Percentiles rank a stretch among this genome's conserved stretches.
These are phyloP conservation scores for Hapalemur alaotrensis DNA, from an alignment of 2,797 vertebrate genomes.

Conservation along the genomic window DNA sequence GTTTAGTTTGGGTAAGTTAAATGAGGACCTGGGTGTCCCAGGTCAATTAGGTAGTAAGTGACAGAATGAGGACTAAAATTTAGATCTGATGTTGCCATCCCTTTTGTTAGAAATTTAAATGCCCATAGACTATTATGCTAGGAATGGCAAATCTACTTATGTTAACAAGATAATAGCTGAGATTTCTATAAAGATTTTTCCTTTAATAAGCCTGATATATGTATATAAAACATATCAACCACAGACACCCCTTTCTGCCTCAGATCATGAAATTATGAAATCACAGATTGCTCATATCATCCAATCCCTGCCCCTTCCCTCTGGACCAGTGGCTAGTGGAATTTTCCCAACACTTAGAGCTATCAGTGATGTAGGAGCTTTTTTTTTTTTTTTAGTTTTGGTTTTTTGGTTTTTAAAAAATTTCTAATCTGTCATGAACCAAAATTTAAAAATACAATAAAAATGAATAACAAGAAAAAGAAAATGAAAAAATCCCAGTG, in stretches of 20 bases:
- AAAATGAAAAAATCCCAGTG: not conserved
- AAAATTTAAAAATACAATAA: slow-evolving; percentile 1
- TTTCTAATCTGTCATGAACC: not conserved
- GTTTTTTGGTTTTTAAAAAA: not conserved
- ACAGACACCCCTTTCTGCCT: not conserved
- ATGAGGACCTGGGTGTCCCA: not conserved
- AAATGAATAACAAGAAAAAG: not conserved
- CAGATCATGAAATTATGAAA: not conserved
- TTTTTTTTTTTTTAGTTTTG: not conserved
- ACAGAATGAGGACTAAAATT: not conserved
- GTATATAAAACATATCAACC: not conserved
- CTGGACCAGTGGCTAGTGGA: not conserved
- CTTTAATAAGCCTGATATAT: not conserved
- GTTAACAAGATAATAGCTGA: not conserved
- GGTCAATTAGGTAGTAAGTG: not conserved
- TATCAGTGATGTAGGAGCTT: not conserved
- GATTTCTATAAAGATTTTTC: not conserved
- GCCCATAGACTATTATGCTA: not conserved
- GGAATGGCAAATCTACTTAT: not conserved
- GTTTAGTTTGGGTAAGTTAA: not conserved
- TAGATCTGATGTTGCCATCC: not conserved
- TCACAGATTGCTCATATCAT: not conserved
- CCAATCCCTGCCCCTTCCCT: not conserved
- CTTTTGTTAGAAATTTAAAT: not conserved
- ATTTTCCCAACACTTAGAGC: not conserved